Evolutionary conservation across 2,888 invertebrate species (phyloP).

Genomic region (Caenorhabditis drosophilae): DNA sequence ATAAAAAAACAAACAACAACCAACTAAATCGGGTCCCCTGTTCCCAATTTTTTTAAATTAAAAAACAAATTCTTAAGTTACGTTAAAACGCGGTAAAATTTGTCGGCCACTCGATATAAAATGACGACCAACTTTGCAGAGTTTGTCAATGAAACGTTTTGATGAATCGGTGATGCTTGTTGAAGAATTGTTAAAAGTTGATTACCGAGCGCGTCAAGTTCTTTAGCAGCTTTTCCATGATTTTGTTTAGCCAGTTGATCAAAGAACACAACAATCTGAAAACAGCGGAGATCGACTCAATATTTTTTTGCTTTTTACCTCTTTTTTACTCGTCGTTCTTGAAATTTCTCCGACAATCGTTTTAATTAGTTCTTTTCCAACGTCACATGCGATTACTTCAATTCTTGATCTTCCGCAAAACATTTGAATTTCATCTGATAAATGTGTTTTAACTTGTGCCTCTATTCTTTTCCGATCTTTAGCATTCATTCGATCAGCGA

Average conservation of each 20-base stretch:
- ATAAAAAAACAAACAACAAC: no score
- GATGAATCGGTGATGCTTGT: not conserved
- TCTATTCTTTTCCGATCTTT: constrained; percentile 4
- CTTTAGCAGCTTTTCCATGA: constrained; percentile 4
- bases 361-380: constrained; percentile 27
- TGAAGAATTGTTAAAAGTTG: constrained; percentile 10
- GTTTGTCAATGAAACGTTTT: not conserved
- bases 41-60: no score
- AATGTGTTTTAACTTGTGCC: constrained; percentile 9
- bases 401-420: constrained; percentile 27
- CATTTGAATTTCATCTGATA: constrained; percentile 19
- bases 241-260: constrained; percentile 9
- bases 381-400: constrained; percentile 36
- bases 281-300: not conserved
- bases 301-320: constrained; percentile 9
- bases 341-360: constrained; percentile 25
- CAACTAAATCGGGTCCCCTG: no score
- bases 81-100: constrained; percentile 22
- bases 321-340: constrained; percentile 6
- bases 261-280: constrained; percentile 19
- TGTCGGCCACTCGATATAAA: constrained; percentile 13
- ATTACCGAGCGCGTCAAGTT: constrained; percentile 5
- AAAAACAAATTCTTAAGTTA: no score
- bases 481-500: not conserved
- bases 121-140: constrained; percentile 2